These are phyloP conservation scores for Ailuropoda melanoleuca DNA, from an alignment of 2,113 vertebrate genomes.

Conservation along the genomic window DNA sequence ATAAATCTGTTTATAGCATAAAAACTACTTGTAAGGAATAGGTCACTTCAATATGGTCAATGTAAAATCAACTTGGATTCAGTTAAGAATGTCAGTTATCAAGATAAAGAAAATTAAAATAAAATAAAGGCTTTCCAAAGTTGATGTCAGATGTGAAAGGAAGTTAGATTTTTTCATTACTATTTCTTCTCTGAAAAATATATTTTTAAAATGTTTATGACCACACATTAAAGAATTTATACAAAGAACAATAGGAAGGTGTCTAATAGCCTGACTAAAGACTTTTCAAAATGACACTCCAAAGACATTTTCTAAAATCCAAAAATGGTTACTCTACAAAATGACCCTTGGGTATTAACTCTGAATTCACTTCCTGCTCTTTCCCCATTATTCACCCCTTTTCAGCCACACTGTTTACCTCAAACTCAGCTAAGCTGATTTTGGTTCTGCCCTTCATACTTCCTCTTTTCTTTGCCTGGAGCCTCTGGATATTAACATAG, in stretches of 20 bases:
- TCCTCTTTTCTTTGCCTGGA: not conserved
- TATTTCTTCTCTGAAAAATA: not conserved
- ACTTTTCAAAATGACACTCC: not conserved
- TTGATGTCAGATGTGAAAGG: not conserved
- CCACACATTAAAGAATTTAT: not conserved
- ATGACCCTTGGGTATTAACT: not conserved
- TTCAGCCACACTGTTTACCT: not conserved
- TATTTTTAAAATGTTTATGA: not conserved
- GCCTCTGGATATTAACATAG: not conserved
- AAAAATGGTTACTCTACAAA: not conserved
- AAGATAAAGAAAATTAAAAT: not conserved
- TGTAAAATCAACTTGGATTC: not conserved
- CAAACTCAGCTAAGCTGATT: not conserved
- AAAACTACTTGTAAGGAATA: not conserved
- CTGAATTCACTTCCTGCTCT: not conserved
- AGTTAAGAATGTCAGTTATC: not conserved
- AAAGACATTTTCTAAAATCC: not conserved
- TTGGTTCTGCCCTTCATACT: not conserved
- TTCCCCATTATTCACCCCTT: not conserved
- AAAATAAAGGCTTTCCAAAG: not conserved
- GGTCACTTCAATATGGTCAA: not conserved
- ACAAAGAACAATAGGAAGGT: not conserved
- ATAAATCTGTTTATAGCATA: not conserved
- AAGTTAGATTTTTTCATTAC: not conserved
- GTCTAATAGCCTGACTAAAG: not conserved